phyloP scores from a whole-genome alignment of 1,140 invertebrate genomes.

The Akabosia matsudoensis region DNA sequence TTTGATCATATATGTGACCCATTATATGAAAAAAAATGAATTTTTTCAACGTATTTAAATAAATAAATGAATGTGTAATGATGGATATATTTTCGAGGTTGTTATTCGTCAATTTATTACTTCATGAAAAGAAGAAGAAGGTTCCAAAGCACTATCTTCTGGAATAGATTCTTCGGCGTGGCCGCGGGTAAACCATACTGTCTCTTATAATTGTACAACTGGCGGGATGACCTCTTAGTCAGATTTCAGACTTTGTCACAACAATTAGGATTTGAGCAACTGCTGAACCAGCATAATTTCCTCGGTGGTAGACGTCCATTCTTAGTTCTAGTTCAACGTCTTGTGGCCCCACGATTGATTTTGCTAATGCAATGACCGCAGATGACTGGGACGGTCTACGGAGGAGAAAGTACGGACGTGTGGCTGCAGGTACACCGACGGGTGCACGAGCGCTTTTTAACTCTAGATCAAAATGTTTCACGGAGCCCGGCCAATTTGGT shows the following conservation, averaged over 20 bases:
- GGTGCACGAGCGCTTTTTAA: constrained; percentile 64
- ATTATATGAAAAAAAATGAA: background rate
- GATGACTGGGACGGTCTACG: constrained; percentile 55
- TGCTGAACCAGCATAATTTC: constrained; percentile 69
- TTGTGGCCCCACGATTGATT: constrained; percentile 68
- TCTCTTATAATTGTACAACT: background rate
- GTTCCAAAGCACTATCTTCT: too few relatives aligned
- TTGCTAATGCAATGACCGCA: constrained; percentile 68
- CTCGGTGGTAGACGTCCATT: constrained; percentile 75
- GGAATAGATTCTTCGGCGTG: too few relatives aligned
- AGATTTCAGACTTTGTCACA: constrained; percentile 80
- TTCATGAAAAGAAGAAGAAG: too few relatives aligned
- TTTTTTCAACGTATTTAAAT: constrained; percentile 18
- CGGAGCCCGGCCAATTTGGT: constrained; percentile 64
- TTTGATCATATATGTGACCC: background rate
- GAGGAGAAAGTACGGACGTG: constrained; percentile 66
- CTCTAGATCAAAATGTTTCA: constrained; percentile 70
- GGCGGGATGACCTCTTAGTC: constrained; percentile 43
- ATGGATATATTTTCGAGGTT: background rate
- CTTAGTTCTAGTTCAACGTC: constrained; percentile 80
- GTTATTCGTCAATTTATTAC: too few relatives aligned
- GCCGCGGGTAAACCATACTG: too few relatives aligned
- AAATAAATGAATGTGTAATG: constrained; percentile 19
- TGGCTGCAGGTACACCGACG: constrained; percentile 59
- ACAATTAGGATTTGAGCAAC: constrained; percentile 79